Base-by-base conservation (phyloP, 2,797 vertebrate genomes). In the Australoheros facetus region DNA sequence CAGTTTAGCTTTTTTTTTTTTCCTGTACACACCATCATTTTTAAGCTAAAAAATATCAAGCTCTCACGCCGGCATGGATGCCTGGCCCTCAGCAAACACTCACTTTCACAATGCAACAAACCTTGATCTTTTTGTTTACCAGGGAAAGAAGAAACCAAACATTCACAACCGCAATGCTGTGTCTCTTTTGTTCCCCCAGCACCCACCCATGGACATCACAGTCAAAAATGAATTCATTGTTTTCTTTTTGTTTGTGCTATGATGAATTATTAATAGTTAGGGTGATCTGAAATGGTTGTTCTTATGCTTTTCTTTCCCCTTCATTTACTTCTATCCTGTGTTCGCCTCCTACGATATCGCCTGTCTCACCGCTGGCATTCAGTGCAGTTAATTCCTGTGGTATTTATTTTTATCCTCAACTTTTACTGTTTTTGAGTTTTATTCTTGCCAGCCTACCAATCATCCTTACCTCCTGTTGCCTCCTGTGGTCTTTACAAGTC, bases 241-340 rank as follows among this genome's bases (percentile, higher is more conserved):
- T 92, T 91, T 89, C 64, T 84, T 87, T 90, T 81, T 84, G 75
- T 91, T 87, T 85, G 73, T 83, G 89, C 85, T 64, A 45, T 28
- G 60, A 73, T 94, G 85, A 93, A 95, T 93, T 91, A 94, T 94
- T 94, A 90, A 94, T 92, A 62, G 75, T 74, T 23, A 85, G 76
- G 75, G 79, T 82, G 45, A 86, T 92, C 75, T 80, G 77, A 92
- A 91, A 87, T 78, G 59, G 80, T 69, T 86, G 71, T 81, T 83
- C 74, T 85, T 64, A 71, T 71, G 66, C 56, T 80, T 88, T 77
- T 37, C 72, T 81, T 87, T 81, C 71, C 34, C 45, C 70, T 85
- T 80, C 57, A 82, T 90, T 90, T 85, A 77, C 75, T 42, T 73
- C 75, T 79, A 45, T 77, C 71, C 26, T 75, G 73, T 79, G 55